phyloP scores from a whole-genome alignment of 2,888 invertebrate genomes.

The Drosophila imparisetae region DNA sequence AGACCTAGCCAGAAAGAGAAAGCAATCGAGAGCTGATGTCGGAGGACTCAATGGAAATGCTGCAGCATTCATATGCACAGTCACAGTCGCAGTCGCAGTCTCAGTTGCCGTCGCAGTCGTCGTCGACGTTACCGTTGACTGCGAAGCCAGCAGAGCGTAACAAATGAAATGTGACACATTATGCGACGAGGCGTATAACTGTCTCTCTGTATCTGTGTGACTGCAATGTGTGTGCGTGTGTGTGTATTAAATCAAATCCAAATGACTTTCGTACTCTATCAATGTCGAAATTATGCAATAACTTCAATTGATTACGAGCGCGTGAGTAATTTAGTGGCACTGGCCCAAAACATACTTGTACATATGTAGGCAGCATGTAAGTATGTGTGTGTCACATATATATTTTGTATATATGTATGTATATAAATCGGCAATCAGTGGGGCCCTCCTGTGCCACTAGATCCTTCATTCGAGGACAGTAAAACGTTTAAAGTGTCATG shows the following conservation, averaged over 20 bases:
- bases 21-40: conserved; percentile 15
- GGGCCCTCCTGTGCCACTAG: conserved; percentile 12
- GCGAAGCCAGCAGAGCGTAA: conserved; percentile 64
- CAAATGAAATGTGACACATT: conserved; percentile 80
- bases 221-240: conserved; percentile 5
- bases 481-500: conserved; percentile 76
- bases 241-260: conserved; percentile 73
- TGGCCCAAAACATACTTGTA: not conserved
- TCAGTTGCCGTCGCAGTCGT: conserved; percentile 22
- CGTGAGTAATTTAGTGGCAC: conserved; percentile 59
- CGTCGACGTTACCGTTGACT: conserved; percentile 48
- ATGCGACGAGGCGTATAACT: conserved; percentile 79
- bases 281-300: conserved; percentile 74
- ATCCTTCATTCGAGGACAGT: conserved; percentile 49
- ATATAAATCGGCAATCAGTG: conserved; percentile 54
- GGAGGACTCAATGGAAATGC: conserved; percentile 45
- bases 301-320: conserved; percentile 76
- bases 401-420: not conserved
- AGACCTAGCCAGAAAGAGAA: conserved; percentile 22
- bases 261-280: conserved; percentile 79
- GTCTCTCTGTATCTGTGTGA: conserved; percentile 42
- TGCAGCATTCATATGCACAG: conserved; percentile 58
- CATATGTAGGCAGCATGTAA: not conserved
- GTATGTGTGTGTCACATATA: not conserved
- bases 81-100: not conserved